These are phyloP conservation scores for Bombus pascuorum DNA, from an alignment of 1,140 invertebrate species.

Conservation along the genomic window DNA sequence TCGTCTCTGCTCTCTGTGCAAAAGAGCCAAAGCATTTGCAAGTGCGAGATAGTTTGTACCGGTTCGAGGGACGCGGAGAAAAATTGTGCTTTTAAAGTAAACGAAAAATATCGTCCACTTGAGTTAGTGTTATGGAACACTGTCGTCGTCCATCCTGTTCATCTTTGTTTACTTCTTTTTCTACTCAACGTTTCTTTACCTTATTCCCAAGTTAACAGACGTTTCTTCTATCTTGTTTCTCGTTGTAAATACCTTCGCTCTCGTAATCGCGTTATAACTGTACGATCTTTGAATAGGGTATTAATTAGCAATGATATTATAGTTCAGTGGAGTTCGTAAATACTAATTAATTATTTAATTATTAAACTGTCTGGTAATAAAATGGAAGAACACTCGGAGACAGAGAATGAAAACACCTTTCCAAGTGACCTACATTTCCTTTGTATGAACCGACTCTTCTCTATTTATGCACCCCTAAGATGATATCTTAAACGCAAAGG, in stretches of 20 bases:
- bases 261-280: not conserved
- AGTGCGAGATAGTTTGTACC: constrained; percentile 26
- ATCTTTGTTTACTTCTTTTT: not conserved
- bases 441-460: not conserved
- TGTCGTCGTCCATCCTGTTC: not conserved
- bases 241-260: not conserved
- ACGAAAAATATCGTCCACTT: constrained; percentile 45
- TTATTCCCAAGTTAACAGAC: not conserved
- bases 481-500: not conserved
- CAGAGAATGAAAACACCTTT: not conserved
- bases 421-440: not conserved
- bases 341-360: not conserved
- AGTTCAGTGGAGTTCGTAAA: too few relatives aligned
- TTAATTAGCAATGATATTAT: not conserved
- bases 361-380: not conserved
- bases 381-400: not conserved
- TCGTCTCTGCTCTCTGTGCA: constrained; percentile 12
- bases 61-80: constrained; percentile 24
- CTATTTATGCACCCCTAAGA: not conserved
- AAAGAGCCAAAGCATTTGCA: constrained; percentile 28
- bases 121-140: constrained; percentile 26
- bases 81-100: constrained; percentile 54
- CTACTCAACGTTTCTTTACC: not conserved
- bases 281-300: not conserved
- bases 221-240: not conserved